Evolutionary conservation across 2,797 vertebrate species (phyloP).

Genomic region (Novumbra hubbsi): DNA sequence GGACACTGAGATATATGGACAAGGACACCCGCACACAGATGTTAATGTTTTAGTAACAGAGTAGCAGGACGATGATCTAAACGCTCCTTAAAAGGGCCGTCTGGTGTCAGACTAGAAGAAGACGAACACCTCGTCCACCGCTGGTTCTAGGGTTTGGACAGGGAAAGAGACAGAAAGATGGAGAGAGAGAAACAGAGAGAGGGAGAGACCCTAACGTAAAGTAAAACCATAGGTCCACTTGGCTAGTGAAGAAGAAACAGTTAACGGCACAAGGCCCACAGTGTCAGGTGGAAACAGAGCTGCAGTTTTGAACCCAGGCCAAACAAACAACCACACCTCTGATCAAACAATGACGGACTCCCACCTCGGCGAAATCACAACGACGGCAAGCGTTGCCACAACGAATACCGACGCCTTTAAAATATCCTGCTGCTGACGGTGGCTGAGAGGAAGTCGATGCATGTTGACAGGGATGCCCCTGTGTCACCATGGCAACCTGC

Average conservation of each 20-base stretch:
- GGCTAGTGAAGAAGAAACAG: too few species aligned
- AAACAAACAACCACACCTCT: too few species aligned
- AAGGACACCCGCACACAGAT: conserved; percentile 52
- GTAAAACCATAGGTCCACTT: too few species aligned
- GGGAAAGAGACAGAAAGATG: conserved; percentile 50
- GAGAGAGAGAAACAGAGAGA: neutral
- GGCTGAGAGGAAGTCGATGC: neutral
- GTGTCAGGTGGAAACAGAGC: too few species aligned
- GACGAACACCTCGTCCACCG: neutral
- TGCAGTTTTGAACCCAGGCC: too few species aligned
- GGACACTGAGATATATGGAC: neutral
- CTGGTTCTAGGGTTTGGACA: neutral
- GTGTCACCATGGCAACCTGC: neutral
- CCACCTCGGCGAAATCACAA: too few species aligned
- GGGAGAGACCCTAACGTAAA: neutral
- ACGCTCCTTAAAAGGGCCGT: conserved; percentile 73
- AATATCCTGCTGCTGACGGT: neutral
- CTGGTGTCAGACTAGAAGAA: conserved; percentile 62
- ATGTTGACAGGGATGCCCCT: neutral
- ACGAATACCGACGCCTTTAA: too few species aligned
- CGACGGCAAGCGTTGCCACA: too few species aligned
- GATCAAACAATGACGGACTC: too few species aligned
- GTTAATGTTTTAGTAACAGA: conserved; percentile 70
- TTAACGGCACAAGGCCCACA: too few species aligned
- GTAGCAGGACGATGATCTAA: conserved; percentile 74